Conservation (phyloP, 1,140 invertebrate species). For the Drosophila nikananu region DNA sequence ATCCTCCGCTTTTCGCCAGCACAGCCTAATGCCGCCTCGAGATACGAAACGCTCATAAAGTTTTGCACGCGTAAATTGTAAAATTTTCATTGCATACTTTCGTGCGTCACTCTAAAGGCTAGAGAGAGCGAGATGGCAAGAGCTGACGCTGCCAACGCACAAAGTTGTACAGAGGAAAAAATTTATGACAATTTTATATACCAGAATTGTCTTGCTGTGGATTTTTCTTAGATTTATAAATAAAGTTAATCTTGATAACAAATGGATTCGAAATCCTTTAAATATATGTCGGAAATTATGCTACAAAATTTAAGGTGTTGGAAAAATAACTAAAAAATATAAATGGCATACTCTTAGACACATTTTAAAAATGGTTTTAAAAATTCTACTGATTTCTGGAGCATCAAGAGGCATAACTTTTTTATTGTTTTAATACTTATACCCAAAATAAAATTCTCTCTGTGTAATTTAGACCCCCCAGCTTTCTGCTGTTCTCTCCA, state of each 20-base stretch:
- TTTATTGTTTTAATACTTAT: neutral
- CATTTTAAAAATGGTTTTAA: neutral
- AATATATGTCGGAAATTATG: neutral
- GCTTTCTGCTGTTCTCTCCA: neutral
- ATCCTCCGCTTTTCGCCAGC: neutral
- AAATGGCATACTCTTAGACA: neutral
- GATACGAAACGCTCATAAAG: constrained; percentile 67
- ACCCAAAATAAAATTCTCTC: neutral
- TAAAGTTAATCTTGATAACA: too few species aligned
- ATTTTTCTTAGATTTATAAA: neutral
- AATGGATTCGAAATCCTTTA: neutral
- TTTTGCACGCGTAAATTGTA: constrained; percentile 78
- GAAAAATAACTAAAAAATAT: neutral
- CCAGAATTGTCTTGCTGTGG: too few species aligned
- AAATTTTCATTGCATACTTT: constrained; percentile 78
- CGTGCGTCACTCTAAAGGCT: constrained; percentile 51
- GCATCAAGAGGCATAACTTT: neutral
- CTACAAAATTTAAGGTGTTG: neutral
- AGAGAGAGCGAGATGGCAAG: neutral
- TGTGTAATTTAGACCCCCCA: constrained; percentile 3
- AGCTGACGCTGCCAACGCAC: constrained; percentile 42
- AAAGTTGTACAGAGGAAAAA: constrained; percentile 26
- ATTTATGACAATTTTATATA: too few species aligned
- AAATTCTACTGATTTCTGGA: neutral
- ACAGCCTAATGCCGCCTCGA: constrained; percentile 64